Evolutionary conservation across 2,888 invertebrate genomes (phyloP), one percentile per base, ranked within the genome.

Genomic region (Unio pictorum): DNA sequence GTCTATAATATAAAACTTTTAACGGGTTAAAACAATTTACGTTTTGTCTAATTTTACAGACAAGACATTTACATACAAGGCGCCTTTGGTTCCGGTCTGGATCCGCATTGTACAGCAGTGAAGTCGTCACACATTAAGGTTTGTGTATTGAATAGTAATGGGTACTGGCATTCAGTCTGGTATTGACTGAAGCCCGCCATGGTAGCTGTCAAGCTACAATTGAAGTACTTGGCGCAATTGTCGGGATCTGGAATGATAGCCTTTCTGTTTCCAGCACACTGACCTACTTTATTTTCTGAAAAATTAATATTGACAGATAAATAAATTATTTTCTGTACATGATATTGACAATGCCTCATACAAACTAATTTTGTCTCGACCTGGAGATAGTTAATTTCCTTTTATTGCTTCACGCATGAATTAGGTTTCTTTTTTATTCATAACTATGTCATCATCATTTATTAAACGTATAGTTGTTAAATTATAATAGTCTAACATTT

Each of bases 141-240:
- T 30, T 65, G 66, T 5, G 62, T 61, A 58, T 79, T 80, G 65
- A 82, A 85, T 30, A 83, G 73, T 34, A 82, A 72, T 0, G 83
- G 82, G 67, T 82, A 81, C 18, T 81, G 79, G 65, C 85, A 85
- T 64, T 85, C 85, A 0, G 70, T 72, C 59, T 81, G 81, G 66
- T 80, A 82, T 23, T 71, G 67, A 20, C 64, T 69, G n/a, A 84
- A 74, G 45, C 81, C 81, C 5, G 73, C 71, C 23, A 71, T 64
- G 18, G 73, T 67, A 5, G 26, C 55, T 3, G 62, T 66, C 61
- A 71, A 70, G 61, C 74, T 78, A 62, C 85, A 85, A 74, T 83
- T 80, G 69, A 74, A 84, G 66, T 72, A 83, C 11, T 81, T 67
- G 28, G 85, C 80, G 66, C 85, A 85, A 67, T 81, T 81, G n/a